phyloP scores from a whole-genome alignment of 2,888 invertebrate genomes.

The Alsophila aescularia region DNA sequence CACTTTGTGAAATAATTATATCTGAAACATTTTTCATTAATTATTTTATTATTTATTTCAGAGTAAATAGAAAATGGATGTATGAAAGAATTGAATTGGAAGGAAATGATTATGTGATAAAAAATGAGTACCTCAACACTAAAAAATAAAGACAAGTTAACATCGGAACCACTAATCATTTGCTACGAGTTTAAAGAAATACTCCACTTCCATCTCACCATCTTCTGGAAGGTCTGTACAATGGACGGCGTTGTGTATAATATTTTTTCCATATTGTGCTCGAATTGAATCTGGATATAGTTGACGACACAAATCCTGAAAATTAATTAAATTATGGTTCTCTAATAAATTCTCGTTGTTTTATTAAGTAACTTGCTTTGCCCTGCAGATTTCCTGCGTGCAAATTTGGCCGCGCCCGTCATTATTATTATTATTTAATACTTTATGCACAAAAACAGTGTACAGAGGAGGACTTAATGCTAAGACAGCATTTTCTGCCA shows the following conservation, averaged over 20 bases:
- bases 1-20: too few species aligned
- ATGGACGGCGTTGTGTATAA: conserved; percentile 94
- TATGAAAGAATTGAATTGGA: conserved; percentile 92
- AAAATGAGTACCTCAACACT: conserved; percentile 77
- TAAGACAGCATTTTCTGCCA: too few species aligned
- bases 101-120: conserved; percentile 88
- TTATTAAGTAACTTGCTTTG: too few species aligned
- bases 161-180: conserved; percentile 44
- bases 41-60: conserved; percentile 63
- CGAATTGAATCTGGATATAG: conserved; percentile 92
- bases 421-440: too few species aligned
- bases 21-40: too few species aligned
- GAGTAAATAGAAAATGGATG: conserved; percentile 90
- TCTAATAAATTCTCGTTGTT: too few species aligned
- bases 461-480: too few species aligned
- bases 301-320: conserved; percentile 80
- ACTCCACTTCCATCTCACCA: conserved; percentile 90
- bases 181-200: conserved; percentile 88
- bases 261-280: conserved; percentile 91
- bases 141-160: conserved; percentile 30
- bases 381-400: too few species aligned
- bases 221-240: conserved; percentile 97
- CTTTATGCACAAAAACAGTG: too few species aligned
- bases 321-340: conserved; percentile 17
- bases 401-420: too few species aligned